A percentile compares a stretch with the other conserved stretches of the same genome.
These are phyloP conservation scores for Marronus borbonicus DNA, from an alignment of 2,888 invertebrate species.

Conservation along the genomic window DNA sequence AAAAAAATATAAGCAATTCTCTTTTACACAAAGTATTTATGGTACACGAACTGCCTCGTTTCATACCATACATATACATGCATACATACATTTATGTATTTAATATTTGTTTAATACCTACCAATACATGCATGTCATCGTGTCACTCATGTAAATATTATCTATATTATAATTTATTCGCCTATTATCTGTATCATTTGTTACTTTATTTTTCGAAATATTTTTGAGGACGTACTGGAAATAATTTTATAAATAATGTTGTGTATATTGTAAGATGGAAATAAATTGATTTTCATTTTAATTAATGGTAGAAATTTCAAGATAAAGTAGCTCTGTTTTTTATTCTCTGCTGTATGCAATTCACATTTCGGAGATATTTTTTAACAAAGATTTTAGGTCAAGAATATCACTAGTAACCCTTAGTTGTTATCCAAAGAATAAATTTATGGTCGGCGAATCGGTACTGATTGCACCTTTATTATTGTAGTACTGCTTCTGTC, in stretches of 20 bases:
- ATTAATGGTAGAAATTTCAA: background rate
- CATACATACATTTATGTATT: background rate
- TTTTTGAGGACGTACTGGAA: slow-evolving; percentile 17
- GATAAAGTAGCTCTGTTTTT: background rate
- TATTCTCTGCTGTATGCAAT: background rate
- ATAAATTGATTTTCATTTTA: slow-evolving; percentile 15
- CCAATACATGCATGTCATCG: background rate
- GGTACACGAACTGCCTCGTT: slow-evolving; percentile 15
- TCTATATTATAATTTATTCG: slow-evolving; percentile 32
- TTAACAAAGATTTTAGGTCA: no score
- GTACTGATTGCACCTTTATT: no score
- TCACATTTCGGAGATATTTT: no score
- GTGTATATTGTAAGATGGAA: slow-evolving; percentile 9
- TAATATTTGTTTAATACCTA: slow-evolving; percentile 12
- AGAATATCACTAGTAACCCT: no score
- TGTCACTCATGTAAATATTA: slow-evolving; percentile 36
- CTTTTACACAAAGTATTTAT: slow-evolving; percentile 25
- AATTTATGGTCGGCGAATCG: no score
- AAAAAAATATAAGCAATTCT: slow-evolving; percentile 30
- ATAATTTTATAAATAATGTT: slow-evolving; percentile 27
- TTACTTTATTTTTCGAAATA: slow-evolving; percentile 27
- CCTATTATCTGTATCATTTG: slow-evolving; percentile 4
- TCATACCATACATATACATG: background rate
- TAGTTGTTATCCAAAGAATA: no score
- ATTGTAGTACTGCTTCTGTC: no score